Base-by-base conservation (phyloP, 2,797 vertebrate genomes). In the Sebastolobus alascanus region DNA sequence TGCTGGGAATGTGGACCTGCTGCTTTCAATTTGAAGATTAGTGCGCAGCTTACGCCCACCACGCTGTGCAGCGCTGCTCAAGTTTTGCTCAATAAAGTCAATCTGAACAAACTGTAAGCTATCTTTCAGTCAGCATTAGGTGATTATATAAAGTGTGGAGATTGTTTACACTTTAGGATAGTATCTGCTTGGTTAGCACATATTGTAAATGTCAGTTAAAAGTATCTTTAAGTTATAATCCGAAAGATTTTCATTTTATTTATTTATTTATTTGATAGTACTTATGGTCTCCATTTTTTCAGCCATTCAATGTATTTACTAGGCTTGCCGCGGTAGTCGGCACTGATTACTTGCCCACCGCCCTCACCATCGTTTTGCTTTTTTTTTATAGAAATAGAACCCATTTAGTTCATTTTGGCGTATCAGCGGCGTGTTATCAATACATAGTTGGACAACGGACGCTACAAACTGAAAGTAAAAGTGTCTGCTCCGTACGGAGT, bases 21-120 rank as follows among this genome's bases (percentile, higher is more conserved):
- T 90, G 92, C 77, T 91, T 93, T 93, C 87, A 90, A 92, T 92
- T 89, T 91, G 75, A 71, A 87, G 84, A 89, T 89, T 87, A 90
- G 75, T 27, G 67, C 52, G 31, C 25, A 50, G 86, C 79, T 93
- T 81, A 89, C 76, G 77, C 77, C 85, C 88, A 87, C 87, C 79
- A 65, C 20, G 68, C 84, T 74, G 90, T 74, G 77, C 85, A 33
- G 67, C 5, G 52, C 72, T 55, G 86, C 82, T 75, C n/a, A 22
- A 77, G 69, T 81, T 85, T 75, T 38, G 58, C 70, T 75, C 68
- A 35, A 20, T 37, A 38, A 73, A 70, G 81, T 74, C 84, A 82
- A 66, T 73, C 67, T 66, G 29, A 75, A 54, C 40, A 68, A 73
- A 79, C 55, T 37, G 50, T n/a, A 38, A 18, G 61, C 37, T 27